Conservation (phyloP, 2,888 invertebrate species). For the Biston betularia region DNA sequence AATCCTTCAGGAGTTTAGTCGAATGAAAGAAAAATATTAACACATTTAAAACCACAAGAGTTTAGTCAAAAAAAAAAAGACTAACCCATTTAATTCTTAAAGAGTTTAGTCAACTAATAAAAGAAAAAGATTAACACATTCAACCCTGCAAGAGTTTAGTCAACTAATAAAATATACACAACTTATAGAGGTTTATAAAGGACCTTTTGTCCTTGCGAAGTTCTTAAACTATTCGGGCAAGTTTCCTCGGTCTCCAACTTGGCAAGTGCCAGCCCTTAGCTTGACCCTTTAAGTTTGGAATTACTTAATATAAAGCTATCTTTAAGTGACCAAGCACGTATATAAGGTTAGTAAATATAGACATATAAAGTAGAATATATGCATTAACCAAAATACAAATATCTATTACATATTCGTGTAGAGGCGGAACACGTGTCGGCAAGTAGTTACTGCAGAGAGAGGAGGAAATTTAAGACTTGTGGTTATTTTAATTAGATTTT, state of each 20-base stretch:
- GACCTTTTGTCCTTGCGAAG: constrained; percentile 28
- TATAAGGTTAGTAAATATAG: too few relatives aligned
- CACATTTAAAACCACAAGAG: background rate
- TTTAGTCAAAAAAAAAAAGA: constrained; percentile 8
- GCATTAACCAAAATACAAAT: too few relatives aligned
- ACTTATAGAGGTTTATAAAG: constrained; percentile 20
- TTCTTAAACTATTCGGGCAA: constrained; percentile 29
- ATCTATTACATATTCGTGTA: too few relatives aligned
- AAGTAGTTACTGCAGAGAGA: too few relatives aligned
- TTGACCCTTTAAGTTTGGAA: constrained; percentile 32
- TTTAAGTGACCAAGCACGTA: background rate
- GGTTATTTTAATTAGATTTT: too few relatives aligned
- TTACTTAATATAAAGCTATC: constrained; percentile 29
- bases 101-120: constrained; percentile 12
- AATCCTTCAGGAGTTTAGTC: too few relatives aligned
- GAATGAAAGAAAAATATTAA: background rate
- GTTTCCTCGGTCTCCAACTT: constrained; percentile 26
- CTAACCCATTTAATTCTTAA: background rate
- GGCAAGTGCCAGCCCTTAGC: constrained; percentile 19
- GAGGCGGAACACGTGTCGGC: too few relatives aligned
- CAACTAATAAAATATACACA: constrained; percentile 22
- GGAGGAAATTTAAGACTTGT: too few relatives aligned
- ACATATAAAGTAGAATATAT: too few relatives aligned
- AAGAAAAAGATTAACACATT: constrained; percentile 6
- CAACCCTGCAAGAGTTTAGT: background rate